Base-by-base conservation (phyloP, 2,888 invertebrate species). In the Imbricaverruca yamaguchii region DNA sequence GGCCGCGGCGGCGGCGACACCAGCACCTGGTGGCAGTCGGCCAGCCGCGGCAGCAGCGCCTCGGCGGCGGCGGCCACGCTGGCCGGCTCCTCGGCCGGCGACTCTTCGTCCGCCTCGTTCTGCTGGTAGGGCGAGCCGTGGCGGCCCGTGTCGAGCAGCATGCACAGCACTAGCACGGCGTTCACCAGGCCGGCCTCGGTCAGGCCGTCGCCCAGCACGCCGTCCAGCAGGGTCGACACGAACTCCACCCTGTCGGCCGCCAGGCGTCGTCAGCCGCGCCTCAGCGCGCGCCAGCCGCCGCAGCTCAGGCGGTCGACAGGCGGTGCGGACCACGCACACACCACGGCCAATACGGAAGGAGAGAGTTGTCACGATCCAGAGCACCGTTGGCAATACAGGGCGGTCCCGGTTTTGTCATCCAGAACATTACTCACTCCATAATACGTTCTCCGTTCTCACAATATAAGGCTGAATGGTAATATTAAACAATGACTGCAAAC, bases 21-120 rank as follows among this genome's bases (percentile, higher is more conserved):
- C 80, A 93, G 87, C 83, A 94, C 87, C 85, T 90, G 88, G 86
- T 93, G 92, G 86, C 94, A 91, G 86, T 92, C 91, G 86, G 91
- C 90, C 84, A 94, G 88, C 85, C 91, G 90, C 84, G 91, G 91
- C 85, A 90, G 88, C 85, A 92, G 90, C 82, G 92, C 91, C 84
- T 88, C 87, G 82, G 91, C 89, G 84, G 92, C 91, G 87, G 90
- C 91, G 85, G 89, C 89, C 84, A 92, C 88, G 85, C 91, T 25
- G 23, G 57, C 23, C 79, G 79, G 74, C 74, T 74, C 74, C 55
- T 53, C 21, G 8, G 74, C 55, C 74, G 74, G 74, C 55, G 55
- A 18, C 53, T 55, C 55, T 55, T 74, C 74, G 74, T 74, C 74
- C 6, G 53, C 74, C 74, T 74, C 74, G 74, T 74, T 74, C 55